Percentiles rank a stretch among this genome's conserved stretches.
These are phyloP conservation scores for Drosophila aldrichi DNA, from an alignment of 2,888 invertebrate genomes.

Conservation along the genomic window DNA sequence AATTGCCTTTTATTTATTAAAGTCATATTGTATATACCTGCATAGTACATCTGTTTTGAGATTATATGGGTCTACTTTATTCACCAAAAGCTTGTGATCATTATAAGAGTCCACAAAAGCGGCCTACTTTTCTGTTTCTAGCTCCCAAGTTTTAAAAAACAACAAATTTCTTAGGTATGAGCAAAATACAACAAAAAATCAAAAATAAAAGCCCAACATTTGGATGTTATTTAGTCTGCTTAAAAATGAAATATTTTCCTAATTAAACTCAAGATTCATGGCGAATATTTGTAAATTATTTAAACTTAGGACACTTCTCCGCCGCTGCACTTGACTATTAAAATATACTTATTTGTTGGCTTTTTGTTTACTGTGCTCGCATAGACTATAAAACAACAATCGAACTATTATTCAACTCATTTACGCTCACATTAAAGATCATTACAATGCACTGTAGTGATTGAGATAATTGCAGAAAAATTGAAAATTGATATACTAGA, in stretches of 20 bases:
- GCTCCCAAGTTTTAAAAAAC: no score
- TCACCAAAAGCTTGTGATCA: no score
- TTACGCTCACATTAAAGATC: slow-evolving; percentile 16
- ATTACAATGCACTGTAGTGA: slow-evolving; percentile 21
- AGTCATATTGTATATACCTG: no score
- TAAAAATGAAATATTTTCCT: not conserved
- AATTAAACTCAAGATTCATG: not conserved
- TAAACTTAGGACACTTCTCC: no score
- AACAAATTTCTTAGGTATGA: no score
- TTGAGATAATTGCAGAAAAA: slow-evolving; percentile 10
- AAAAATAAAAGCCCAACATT: not conserved
- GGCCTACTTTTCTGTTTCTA: no score
- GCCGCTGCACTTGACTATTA: not conserved
- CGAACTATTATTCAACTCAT: not conserved
- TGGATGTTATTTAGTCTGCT: not conserved
- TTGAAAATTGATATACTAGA: not conserved
- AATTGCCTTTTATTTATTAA: not conserved
- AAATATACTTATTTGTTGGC: not conserved
- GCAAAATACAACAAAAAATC: no score
- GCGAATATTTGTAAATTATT: not conserved
- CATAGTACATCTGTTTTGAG: no score
- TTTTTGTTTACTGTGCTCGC: slow-evolving; percentile 12
- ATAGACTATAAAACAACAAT: not conserved
- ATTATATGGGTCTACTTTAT: no score
- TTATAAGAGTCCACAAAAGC: not conserved